Conservation (phyloP, 2,888 invertebrate species). For the Prosopocoilus inquinatus region DNA sequence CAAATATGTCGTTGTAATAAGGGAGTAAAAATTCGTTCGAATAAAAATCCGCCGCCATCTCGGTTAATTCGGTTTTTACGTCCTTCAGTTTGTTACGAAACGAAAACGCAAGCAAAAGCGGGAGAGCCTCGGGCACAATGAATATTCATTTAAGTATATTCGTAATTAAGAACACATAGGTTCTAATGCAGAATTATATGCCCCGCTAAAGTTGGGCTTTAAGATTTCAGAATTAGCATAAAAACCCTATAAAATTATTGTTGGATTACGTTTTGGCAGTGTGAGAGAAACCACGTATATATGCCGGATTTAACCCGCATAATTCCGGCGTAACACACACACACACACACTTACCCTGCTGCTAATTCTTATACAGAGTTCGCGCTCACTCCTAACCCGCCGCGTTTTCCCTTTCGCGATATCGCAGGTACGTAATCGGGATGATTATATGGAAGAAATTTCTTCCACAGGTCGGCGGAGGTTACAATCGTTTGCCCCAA, state of each 20-base stretch:
- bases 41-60: background rate
- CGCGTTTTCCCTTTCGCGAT: background rate
- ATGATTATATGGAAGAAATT: too few relatives aligned
- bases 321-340: constrained; percentile 1
- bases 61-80: constrained; percentile 3
- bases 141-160: constrained; percentile 32
- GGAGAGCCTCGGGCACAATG: constrained; percentile 19
- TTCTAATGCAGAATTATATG: constrained; percentile 38
- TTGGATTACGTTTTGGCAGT: constrained; percentile 37
- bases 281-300: constrained; percentile 12
- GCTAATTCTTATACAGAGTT: constrained; percentile 12
- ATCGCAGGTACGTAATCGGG: too few relatives aligned
- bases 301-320: constrained; percentile 9
- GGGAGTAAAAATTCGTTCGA: too few relatives aligned
- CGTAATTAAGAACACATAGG: constrained; percentile 38
- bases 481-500: too few relatives aligned
- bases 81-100: constrained; percentile 1
- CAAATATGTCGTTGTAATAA: too few relatives aligned
- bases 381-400: constrained; percentile 16
- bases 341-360: constrained; percentile 3
- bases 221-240: constrained; percentile 41
- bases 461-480: too few relatives aligned
- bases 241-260: constrained; percentile 45
- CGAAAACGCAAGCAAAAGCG: constrained; percentile 4
- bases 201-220: constrained; percentile 30